These are phyloP conservation scores for Melipona quadrifasciata DNA, from an alignment of 1,140 invertebrate species.

Conservation along the genomic window DNA sequence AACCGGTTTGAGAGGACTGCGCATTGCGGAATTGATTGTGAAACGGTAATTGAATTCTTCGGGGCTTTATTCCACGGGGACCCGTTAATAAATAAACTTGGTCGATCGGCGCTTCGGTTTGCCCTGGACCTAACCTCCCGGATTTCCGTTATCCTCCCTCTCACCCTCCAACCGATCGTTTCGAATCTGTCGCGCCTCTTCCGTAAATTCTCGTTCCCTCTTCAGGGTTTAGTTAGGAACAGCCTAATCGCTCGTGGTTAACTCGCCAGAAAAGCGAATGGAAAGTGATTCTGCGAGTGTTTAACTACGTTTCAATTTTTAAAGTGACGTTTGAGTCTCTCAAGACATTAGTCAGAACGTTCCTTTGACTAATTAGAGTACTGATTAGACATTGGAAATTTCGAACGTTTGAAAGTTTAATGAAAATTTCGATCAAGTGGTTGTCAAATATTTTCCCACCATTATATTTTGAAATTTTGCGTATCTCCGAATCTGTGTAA, in stretches of 20 bases:
- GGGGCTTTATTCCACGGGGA: not conserved
- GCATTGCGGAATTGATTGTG: constrained; percentile 31
- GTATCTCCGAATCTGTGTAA: not conserved
- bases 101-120: not conserved
- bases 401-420: not conserved
- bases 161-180: not conserved
- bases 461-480: not conserved
- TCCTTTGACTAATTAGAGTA: too few species aligned
- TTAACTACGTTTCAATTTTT: too few species aligned
- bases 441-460: too few species aligned
- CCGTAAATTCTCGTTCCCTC: not conserved
- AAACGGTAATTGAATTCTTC: constrained; percentile 45
- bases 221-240: too few species aligned
- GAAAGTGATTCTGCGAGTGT: too few species aligned
- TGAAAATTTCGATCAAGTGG: too few species aligned
- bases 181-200: not conserved
- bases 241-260: too few species aligned
- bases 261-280: too few species aligned
- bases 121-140: not conserved
- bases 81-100: constrained; percentile 34
- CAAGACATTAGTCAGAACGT: too few species aligned
- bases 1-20: not conserved
- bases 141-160: not conserved
- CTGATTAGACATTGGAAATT: not conserved
- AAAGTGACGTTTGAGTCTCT: too few species aligned